A percentile compares a stretch with the other conserved stretches of the same genome.
These are phyloP conservation scores for Willisornis vidua DNA, from an alignment of 2,113 vertebrate genomes.

Conservation along the genomic window DNA sequence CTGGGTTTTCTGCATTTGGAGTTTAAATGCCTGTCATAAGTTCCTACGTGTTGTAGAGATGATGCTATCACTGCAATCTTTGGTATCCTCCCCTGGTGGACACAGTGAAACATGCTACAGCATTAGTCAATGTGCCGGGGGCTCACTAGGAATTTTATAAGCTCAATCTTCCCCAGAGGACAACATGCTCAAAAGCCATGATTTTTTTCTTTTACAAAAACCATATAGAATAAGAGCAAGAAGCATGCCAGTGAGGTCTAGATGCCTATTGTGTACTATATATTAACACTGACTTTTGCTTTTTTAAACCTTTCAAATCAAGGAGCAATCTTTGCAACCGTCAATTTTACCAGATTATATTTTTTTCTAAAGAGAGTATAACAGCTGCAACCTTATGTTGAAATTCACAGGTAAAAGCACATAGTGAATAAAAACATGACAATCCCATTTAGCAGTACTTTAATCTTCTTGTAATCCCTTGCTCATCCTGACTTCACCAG, in stretches of 20 bases:
- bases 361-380: not conserved
- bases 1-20: not conserved
- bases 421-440: not conserved
- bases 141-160: not conserved
- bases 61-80: not conserved
- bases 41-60: not conserved
- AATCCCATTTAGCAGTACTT: not conserved
- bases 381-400: not conserved
- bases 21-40: not conserved
- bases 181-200: not conserved
- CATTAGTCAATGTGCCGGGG: not conserved
- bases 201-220: not conserved
- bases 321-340: not conserved
- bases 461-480: not conserved
- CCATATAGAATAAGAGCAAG: not conserved
- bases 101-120: not conserved
- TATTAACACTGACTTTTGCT: not conserved
- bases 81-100: not conserved
- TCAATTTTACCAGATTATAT: not conserved
- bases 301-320: not conserved
- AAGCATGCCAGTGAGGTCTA: slow-evolving; percentile 11
- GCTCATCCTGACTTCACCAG: not conserved
- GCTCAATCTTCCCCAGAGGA: not conserved
- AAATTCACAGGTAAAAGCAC: not conserved
- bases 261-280: not conserved